Conservation (phyloP, 2,888 invertebrate genomes). For the Aspidapion aeneum region DNA sequence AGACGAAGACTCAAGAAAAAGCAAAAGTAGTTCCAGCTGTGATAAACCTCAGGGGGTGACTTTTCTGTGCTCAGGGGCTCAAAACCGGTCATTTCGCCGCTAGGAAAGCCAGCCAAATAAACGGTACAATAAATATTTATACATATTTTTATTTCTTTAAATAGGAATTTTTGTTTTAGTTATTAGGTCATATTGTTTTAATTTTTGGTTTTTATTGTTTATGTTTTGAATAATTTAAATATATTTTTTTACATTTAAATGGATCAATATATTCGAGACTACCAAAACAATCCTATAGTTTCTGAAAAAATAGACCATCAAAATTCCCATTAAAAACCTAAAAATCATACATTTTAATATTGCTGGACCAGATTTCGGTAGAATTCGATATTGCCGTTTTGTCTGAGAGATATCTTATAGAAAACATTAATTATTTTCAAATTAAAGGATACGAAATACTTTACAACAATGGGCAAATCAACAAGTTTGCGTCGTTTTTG, state of each 20-base stretch:
- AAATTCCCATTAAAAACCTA: too few species aligned
- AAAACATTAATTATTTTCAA: too few species aligned
- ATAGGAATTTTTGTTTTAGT: background rate
- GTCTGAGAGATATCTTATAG: too few species aligned
- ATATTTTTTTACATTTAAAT: too few species aligned
- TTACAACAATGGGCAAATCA: background rate
- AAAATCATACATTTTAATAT: too few species aligned
- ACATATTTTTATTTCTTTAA: background rate
- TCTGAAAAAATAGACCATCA: background rate
- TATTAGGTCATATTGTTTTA: background rate
- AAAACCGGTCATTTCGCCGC: background rate
- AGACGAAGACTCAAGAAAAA: background rate
- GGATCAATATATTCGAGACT: too few species aligned
- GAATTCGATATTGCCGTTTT: too few species aligned
- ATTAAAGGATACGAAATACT: background rate
- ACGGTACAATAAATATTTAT: background rate
- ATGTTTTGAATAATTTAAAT: too few species aligned
- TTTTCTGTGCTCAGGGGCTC: too few species aligned
- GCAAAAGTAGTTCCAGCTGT: background rate
- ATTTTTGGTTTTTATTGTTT: too few species aligned
- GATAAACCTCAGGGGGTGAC: background rate
- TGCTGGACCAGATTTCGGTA: too few species aligned
- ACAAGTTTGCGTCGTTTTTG: background rate
- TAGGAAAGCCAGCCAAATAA: background rate
- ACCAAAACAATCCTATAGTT: too few species aligned